Evolutionary conservation across 53 echinoderm and acorn worm genomes (phyloP).

Genomic region (Mesocentrotus franciscanus): DNA sequence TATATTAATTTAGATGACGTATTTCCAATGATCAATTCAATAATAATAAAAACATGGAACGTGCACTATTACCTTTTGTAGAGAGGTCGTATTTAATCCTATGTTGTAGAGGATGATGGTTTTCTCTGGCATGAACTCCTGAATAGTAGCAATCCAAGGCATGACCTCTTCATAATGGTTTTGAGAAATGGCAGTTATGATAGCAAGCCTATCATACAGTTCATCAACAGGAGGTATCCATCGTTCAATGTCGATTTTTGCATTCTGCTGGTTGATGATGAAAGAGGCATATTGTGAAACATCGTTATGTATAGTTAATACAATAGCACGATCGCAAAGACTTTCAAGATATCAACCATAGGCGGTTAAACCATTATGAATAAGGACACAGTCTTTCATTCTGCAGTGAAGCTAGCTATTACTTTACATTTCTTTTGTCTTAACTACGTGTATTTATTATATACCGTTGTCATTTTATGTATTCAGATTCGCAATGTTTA

Average conservation of each 20-base stretch:
- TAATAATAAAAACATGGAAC: not conserved
- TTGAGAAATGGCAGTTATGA: constrained; percentile 35
- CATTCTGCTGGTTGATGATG: not conserved
- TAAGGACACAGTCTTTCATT: too few relatives aligned
- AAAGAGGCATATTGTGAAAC: not conserved
- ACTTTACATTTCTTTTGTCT: too few relatives aligned
- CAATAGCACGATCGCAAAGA: too few relatives aligned
- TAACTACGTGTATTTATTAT: too few relatives aligned
- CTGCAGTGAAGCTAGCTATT: too few relatives aligned
- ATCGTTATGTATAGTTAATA: too few relatives aligned
- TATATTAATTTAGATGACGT: too few relatives aligned
- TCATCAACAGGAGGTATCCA: constrained; percentile 21
- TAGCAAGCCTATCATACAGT: not conserved
- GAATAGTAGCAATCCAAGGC: constrained; percentile 47
- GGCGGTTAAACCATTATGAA: too few relatives aligned
- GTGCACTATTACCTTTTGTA: not conserved
- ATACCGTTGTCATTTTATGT: too few relatives aligned
- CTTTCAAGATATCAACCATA: too few relatives aligned
- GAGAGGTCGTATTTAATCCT: not conserved
- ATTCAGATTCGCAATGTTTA: too few relatives aligned
- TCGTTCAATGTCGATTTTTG: not conserved
- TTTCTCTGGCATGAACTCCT: constrained; percentile 35
- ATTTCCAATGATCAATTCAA: not conserved
- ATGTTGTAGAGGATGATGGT: constrained; percentile 45
- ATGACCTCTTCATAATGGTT: constrained; percentile 50